Conservation (phyloP, 1,140 invertebrate genomes). For the Cotesia vestalis region DNA sequence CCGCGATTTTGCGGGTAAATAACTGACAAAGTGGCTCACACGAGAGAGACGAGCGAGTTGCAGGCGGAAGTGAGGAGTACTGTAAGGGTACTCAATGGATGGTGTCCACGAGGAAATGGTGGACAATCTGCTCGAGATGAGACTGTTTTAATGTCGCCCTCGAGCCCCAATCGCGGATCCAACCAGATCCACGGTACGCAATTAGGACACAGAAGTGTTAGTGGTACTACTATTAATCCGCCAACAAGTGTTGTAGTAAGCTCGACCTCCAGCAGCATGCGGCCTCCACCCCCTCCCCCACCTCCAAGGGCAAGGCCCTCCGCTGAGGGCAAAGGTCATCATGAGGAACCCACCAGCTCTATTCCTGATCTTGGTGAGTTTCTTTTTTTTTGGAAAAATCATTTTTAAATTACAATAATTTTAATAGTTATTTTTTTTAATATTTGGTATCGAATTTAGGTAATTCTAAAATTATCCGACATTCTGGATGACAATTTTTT, state of each 20-base stretch:
- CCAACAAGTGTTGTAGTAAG: constrained; percentile 60
- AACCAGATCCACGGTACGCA: constrained; percentile 32
- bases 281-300: constrained; percentile 68
- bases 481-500: too few species aligned
- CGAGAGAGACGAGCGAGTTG: constrained; percentile 58
- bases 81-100: constrained; percentile 63
- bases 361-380: constrained; percentile 84
- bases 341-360: constrained; percentile 83
- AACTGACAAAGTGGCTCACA: constrained; percentile 61
- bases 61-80: constrained; percentile 64
- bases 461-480: too few species aligned
- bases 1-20: constrained; percentile 51
- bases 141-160: constrained; percentile 62
- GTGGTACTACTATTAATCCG: constrained; percentile 39
- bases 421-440: constrained; percentile 3
- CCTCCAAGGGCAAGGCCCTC: constrained; percentile 62
- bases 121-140: constrained; percentile 48
- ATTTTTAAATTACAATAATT: background rate
- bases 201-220: constrained; percentile 38
- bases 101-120: constrained; percentile 56
- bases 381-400: background rate
- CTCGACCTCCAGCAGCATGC: constrained; percentile 64
- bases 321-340: constrained; percentile 61
- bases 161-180: constrained; percentile 54
- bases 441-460: too few species aligned